Evolutionary conservation across 2,113 vertebrate genomes (phyloP).

Genomic region (Forbesichthys papilliferus): DNA sequence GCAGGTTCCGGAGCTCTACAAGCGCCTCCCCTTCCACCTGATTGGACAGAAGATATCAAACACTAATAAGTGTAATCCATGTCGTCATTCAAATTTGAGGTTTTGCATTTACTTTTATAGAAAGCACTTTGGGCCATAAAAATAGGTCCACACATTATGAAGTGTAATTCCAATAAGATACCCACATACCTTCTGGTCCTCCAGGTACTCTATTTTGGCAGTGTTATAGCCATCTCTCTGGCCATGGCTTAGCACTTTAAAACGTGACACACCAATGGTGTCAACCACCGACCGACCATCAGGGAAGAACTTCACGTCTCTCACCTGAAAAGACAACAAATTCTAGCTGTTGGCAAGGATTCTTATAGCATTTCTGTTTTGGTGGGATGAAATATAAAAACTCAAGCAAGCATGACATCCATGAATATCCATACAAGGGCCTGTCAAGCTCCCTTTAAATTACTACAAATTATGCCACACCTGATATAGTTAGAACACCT

Average conservation of each 20-base stretch:
- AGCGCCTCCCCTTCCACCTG: conserved; percentile 86
- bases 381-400: background rate
- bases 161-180: background rate
- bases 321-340: conserved; percentile 65
- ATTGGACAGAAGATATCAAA: conserved; percentile 8
- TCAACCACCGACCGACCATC: conserved; percentile 90
- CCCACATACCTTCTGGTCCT: conserved; percentile 83
- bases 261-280: conserved; percentile 85
- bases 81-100: background rate
- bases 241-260: conserved; percentile 86
- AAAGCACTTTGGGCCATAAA: background rate
- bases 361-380: background rate
- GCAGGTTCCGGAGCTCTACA: conserved; percentile 83
- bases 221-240: conserved; percentile 93
- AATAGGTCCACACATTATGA: background rate
- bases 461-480: too few relatives aligned
- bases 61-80: background rate
- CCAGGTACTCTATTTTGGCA: conserved; percentile 91
- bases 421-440: too few relatives aligned
- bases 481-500: too few relatives aligned
- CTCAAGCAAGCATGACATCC: background rate
- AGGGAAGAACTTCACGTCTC: conserved; percentile 90
- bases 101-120: background rate
- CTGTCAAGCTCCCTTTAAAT: too few relatives aligned
- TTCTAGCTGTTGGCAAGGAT: background rate